These are phyloP conservation scores for Phyllostomus discolor DNA, from an alignment of 2,113 vertebrate genomes.

Conservation along the genomic window DNA sequence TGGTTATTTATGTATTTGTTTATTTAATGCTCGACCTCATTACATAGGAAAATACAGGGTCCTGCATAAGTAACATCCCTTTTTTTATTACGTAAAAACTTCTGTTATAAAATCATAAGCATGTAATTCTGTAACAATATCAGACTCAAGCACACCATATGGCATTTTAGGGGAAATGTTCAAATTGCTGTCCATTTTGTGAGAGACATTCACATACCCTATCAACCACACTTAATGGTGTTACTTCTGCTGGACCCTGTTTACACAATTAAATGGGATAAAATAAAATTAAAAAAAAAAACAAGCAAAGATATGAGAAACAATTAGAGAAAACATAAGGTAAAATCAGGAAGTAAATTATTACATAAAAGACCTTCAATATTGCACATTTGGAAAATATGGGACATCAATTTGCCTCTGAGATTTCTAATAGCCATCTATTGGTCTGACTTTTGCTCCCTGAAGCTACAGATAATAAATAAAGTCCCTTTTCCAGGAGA, in stretches of 20 bases:
- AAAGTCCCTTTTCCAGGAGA: neutral
- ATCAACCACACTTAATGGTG: too few relatives aligned
- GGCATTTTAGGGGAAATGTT: too few relatives aligned
- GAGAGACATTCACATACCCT: too few relatives aligned
- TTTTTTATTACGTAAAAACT: too few relatives aligned
- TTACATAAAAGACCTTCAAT: neutral
- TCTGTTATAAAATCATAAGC: too few relatives aligned
- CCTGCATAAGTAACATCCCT: too few relatives aligned
- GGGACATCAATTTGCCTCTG: neutral
- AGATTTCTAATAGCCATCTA: neutral
- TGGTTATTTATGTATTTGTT: neutral
- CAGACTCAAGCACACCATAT: too few relatives aligned
- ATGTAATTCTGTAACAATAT: too few relatives aligned
- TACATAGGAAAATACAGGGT: constrained; percentile 10
- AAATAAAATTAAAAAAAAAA: constrained; percentile 38
- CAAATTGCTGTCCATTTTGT: too few relatives aligned
- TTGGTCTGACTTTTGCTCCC: constrained; percentile 21
- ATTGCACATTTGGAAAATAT: constrained; percentile 32
- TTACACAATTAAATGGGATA: neutral
- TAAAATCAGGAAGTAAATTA: neutral
- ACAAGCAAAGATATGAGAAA: neutral
- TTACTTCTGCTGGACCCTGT: too few relatives aligned
- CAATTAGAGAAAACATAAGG: neutral
- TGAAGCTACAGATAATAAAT: constrained; percentile 40
- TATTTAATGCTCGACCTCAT: neutral